These are phyloP conservation scores for Himantopus leucocephalus DNA, from an alignment of 2,113 vertebrate species.

Conservation along the genomic window DNA sequence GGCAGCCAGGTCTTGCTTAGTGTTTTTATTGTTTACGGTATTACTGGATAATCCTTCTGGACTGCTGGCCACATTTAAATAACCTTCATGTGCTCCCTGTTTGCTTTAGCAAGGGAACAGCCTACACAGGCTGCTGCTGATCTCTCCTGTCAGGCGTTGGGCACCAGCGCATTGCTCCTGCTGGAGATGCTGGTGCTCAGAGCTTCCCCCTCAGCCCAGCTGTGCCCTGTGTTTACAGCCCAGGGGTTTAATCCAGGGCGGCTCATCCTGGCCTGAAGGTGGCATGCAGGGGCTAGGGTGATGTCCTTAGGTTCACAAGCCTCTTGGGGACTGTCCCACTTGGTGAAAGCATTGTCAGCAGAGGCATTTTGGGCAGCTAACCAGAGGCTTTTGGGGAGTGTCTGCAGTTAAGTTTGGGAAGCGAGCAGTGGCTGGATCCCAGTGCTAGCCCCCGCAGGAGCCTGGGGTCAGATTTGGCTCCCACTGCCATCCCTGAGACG, in stretches of 20 bases:
- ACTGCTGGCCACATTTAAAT: neutral
- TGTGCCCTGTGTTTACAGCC: neutral
- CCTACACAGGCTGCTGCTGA: neutral
- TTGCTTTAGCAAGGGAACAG: neutral
- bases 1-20: neutral
- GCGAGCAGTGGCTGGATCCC: rapidly evolving
- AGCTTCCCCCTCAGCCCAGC: neutral
- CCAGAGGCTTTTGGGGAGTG: neutral
- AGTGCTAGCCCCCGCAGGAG: rapidly evolving
- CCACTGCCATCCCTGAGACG: neutral
- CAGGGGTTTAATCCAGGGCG: neutral
- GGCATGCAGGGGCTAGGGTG: neutral
- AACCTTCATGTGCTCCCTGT: neutral
- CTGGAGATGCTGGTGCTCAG: neutral
- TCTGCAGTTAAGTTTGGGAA: neutral
- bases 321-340: neutral
- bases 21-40: neutral
- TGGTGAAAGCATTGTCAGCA: neutral
- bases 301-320: neutral
- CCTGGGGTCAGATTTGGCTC: neutral
- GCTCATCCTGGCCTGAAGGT: neutral
- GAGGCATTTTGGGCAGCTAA: neutral
- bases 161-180: rapidly evolving
- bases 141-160: neutral
- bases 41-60: neutral